A percentile compares a stretch with the other conserved stretches of the same genome.
Evolutionary conservation across 1,140 invertebrate species (phyloP).

Genomic region (Copidosoma floridanum): DNA sequence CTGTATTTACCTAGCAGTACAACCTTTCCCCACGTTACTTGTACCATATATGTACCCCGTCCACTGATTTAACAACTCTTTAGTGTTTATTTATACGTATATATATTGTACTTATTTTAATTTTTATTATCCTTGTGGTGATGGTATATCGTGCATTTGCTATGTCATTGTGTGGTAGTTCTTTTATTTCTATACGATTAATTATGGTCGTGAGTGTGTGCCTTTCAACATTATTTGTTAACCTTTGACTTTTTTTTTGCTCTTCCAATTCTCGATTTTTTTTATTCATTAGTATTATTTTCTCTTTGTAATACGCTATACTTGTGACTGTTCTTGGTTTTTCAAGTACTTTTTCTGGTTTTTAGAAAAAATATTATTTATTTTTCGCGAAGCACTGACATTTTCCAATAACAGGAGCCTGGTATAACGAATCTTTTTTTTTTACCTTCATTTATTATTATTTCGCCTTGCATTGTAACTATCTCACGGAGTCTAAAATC

Average conservation of each 20-base stretch:
- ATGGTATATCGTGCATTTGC: slow-evolving; percentile 57
- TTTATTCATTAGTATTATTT: slow-evolving; percentile 6
- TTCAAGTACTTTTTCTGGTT: no score
- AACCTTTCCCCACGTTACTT: slow-evolving; percentile 33
- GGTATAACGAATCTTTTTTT: no score
- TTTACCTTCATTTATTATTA: no score
- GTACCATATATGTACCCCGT: slow-evolving; percentile 23
- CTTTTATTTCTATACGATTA: slow-evolving; percentile 1
- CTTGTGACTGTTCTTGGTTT: slow-evolving; percentile 1
- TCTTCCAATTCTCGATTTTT: slow-evolving; percentile 20
- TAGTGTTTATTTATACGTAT: slow-evolving; percentile 27
- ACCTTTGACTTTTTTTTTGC: no score
- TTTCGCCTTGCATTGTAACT: no score
- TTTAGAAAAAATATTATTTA: background rate
- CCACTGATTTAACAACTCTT: background rate
- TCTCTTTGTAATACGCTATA: background rate
- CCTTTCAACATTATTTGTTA: slow-evolving; percentile 6
- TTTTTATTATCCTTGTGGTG: slow-evolving; percentile 49
- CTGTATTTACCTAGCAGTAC: no score
- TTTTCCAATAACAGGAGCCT: no score
- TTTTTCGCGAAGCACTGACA: no score
- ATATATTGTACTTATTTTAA: slow-evolving; percentile 43
- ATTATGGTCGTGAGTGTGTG: slow-evolving; percentile 30
- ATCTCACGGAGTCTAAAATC: no score
- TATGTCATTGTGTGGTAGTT: slow-evolving; percentile 52